Evolutionary conservation across 2,888 invertebrate genomes (phyloP).

Genomic region (Allophyes oxyacanthae): DNA sequence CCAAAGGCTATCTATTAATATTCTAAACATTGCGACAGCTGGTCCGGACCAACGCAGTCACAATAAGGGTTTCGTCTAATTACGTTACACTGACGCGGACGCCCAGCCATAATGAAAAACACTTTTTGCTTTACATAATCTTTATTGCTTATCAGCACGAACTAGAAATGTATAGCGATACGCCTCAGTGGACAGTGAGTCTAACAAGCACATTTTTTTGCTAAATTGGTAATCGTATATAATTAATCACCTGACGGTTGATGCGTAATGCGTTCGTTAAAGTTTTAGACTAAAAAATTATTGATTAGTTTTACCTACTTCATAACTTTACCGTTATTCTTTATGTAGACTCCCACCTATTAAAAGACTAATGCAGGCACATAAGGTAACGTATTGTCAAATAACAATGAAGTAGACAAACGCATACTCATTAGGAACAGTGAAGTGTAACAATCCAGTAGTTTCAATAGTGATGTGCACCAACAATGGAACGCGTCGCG

Average conservation of each 20-base stretch:
- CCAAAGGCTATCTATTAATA: constrained; percentile 51
- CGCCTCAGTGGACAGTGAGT: constrained; percentile 46
- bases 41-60: constrained; percentile 40
- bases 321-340: constrained; percentile 24
- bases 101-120: constrained; percentile 49
- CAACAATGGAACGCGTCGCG: constrained; percentile 75
- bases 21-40: constrained; percentile 44
- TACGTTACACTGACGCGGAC: constrained; percentile 42
- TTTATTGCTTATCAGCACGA: constrained; percentile 58
- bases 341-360: neutral
- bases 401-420: constrained; percentile 45
- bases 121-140: constrained; percentile 57
- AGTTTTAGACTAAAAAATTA: constrained; percentile 21
- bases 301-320: constrained; percentile 20
- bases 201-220: constrained; percentile 45
- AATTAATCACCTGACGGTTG: constrained; percentile 41
- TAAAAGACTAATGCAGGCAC: constrained; percentile 23
- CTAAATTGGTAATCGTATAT: constrained; percentile 43
- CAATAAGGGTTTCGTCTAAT: constrained; percentile 49
- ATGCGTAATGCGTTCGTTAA: constrained; percentile 37
- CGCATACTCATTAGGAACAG: constrained; percentile 60
- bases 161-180: constrained; percentile 52
- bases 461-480: constrained; percentile 74
- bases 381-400: constrained; percentile 41
- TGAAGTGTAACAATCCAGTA: constrained; percentile 80